Conservation (phyloP, 2,888 invertebrate species). For the Drosophila macrospina region DNA sequence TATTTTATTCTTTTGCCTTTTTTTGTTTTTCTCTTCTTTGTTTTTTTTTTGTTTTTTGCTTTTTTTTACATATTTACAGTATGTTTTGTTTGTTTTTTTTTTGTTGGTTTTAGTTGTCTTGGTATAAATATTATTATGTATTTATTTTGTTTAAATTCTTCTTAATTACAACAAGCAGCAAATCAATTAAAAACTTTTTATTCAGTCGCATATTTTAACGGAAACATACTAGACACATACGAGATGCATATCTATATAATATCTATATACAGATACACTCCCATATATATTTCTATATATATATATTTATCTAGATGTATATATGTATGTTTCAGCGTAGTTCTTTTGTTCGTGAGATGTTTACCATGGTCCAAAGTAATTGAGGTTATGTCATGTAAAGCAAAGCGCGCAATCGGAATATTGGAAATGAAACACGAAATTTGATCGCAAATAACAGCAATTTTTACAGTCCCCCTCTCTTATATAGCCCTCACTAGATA, state of each 20-base stretch:
- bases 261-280: conserved; percentile 20
- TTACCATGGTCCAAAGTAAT: conserved; percentile 64
- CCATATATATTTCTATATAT: conserved; percentile 33
- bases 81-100: conserved; percentile 34
- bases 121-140: conserved; percentile 57
- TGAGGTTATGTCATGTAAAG: conserved; percentile 27
- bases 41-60: conserved; percentile 23
- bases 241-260: conserved; percentile 39
- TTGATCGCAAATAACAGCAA: conserved; percentile 3
- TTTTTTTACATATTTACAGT: conserved; percentile 59
- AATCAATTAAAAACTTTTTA: conserved; percentile 73
- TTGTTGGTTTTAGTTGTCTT: conserved; percentile 4
- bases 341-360: conserved; percentile 52
- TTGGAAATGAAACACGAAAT: conserved; percentile 1
- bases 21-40: conserved; percentile 30
- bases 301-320: conserved; percentile 13
- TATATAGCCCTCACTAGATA: conserved; percentile 13
- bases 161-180: conserved; percentile 79
- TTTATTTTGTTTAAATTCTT: conserved; percentile 54
- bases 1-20: conserved; percentile 52
- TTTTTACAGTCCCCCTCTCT: conserved; percentile 14
- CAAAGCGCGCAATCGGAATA: conserved; percentile 16
- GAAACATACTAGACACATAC: conserved; percentile 50
- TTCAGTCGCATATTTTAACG: conserved; percentile 75
- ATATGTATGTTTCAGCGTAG: conserved; percentile 39